Conservation (phyloP, 2,888 invertebrate genomes). For the Gortyna flavago region DNA sequence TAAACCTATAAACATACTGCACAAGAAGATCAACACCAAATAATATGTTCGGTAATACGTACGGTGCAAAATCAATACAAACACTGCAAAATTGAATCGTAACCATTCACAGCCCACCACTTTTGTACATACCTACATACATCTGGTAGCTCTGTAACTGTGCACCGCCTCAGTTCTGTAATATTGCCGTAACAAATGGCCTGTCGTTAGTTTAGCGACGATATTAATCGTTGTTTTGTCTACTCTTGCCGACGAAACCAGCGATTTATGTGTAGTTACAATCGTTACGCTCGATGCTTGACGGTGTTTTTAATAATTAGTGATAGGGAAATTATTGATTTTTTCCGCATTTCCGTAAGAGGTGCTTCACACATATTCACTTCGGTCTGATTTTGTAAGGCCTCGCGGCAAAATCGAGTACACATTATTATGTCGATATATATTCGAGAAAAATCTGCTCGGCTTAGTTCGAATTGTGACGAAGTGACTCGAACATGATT, state of each 20-base stretch:
- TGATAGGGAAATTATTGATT: background rate
- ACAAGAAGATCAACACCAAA: background rate
- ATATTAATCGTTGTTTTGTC: constrained; percentile 88
- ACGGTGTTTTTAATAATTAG: constrained; percentile 5
- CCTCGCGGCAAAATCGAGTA: no score
- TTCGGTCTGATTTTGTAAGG: background rate
- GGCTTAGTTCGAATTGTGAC: no score
- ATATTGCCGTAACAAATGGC: constrained; percentile 80
- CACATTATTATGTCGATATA: no score
- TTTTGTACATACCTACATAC: constrained; percentile 38
- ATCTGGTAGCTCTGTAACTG: constrained; percentile 45
- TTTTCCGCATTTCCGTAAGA: background rate
- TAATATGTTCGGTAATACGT: background rate
- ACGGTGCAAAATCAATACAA: background rate
- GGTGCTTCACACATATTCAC: background rate
- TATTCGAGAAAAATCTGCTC: no score
- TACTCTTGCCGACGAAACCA: constrained; percentile 45
- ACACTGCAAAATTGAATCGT: constrained; percentile 10
- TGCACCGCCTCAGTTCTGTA: constrained; percentile 67
- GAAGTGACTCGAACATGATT: no score
- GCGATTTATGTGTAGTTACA: constrained; percentile 37
- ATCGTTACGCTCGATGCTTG: constrained; percentile 32
- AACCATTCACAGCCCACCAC: constrained; percentile 15
- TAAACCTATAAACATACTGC: background rate
- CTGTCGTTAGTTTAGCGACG: constrained; percentile 83